These are phyloP conservation scores for Geopemphigus sp. DNA, from an alignment of 1,140 invertebrate genomes.

Conservation along the genomic window DNA sequence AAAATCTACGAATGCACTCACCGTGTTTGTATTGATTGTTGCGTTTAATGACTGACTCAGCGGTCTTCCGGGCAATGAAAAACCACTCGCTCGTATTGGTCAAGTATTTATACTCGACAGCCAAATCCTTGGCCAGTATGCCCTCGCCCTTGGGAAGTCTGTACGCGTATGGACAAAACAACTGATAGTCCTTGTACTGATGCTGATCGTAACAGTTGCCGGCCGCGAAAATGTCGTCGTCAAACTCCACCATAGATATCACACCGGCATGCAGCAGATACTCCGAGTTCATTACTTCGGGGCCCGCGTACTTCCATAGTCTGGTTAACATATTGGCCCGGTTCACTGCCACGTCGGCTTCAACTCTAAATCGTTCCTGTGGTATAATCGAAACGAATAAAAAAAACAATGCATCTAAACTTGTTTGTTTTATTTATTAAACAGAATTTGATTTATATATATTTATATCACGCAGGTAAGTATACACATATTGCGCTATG, in stretches of 20 bases:
- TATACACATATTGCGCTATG: too few species aligned
- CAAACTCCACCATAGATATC: slow-evolving; percentile 88
- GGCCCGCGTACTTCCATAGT: slow-evolving; percentile 86
- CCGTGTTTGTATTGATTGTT: slow-evolving; percentile 34
- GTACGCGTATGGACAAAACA: slow-evolving; percentile 91
- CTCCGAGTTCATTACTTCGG: slow-evolving; percentile 75
- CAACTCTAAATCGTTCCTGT: slow-evolving; percentile 65
- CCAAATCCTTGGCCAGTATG: slow-evolving; percentile 85
- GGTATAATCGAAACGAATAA: background rate
- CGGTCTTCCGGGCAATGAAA: slow-evolving; percentile 84
- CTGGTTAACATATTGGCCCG: slow-evolving; percentile 90
- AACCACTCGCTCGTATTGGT: slow-evolving; percentile 92
- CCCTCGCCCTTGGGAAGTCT: slow-evolving; percentile 75
- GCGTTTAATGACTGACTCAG: slow-evolving; percentile 74
- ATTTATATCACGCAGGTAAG: too few species aligned
- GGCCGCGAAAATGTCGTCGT: slow-evolving; percentile 91
- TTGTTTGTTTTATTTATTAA: too few species aligned
- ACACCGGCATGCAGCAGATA: slow-evolving; percentile 86
- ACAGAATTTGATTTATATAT: too few species aligned
- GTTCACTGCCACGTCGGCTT: slow-evolving; percentile 87
- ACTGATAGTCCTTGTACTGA: slow-evolving; percentile 77
- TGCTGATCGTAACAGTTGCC: slow-evolving; percentile 85
- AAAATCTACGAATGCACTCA: background rate
- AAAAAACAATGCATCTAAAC: too few species aligned
- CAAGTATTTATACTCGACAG: slow-evolving; percentile 88